These are phyloP conservation scores for Leucozona laternaria DNA, from an alignment of 2,888 invertebrate genomes.

Conservation along the genomic window DNA sequence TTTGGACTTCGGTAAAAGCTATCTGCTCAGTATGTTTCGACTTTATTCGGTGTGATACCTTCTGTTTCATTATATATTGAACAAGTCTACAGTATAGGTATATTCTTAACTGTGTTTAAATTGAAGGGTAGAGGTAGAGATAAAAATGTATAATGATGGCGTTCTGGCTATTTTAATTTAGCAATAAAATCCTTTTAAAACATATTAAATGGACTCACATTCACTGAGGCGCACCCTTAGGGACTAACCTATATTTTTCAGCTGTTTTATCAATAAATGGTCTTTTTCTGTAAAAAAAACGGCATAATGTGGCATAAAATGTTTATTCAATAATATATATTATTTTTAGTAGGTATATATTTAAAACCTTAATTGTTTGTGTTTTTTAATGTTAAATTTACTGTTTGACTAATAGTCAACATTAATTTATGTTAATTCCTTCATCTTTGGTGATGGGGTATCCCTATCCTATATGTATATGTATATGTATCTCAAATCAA, in stretches of 20 bases:
- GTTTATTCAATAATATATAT: background rate
- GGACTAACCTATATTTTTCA: background rate
- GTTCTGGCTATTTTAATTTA: conserved; percentile 17
- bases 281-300: background rate
- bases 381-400: too few relatives aligned
- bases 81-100: background rate
- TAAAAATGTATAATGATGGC: background rate
- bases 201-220: conserved; percentile 49
- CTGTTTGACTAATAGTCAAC: too few relatives aligned
- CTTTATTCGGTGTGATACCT: background rate
- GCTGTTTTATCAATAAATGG: background rate
- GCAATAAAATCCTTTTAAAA: conserved; percentile 22
- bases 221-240: too few relatives aligned
- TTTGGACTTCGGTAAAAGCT: background rate
- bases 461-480: too few relatives aligned
- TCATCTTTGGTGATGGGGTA: too few relatives aligned
- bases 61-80: background rate
- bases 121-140: background rate
- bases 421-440: too few relatives aligned
- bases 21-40: background rate
- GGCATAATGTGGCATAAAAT: background rate
- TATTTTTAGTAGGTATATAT: background rate
- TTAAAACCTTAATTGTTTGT: too few relatives aligned
- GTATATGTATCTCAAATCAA: too few relatives aligned
- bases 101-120: background rate